Conservation (phyloP, 1,140 invertebrate species). For the Pachypeltis micranthus region DNA sequence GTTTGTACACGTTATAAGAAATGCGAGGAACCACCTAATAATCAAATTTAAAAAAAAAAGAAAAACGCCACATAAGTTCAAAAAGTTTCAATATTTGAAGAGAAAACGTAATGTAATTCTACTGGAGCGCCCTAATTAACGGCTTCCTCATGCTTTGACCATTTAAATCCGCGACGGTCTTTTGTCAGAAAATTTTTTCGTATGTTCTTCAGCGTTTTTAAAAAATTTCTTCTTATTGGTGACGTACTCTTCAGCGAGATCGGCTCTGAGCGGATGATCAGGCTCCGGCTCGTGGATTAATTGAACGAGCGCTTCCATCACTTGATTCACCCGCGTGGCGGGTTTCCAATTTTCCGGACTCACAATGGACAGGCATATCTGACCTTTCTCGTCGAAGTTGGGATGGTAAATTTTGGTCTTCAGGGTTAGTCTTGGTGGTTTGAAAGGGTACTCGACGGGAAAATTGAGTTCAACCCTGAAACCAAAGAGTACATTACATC, state of each 20-base stretch:
- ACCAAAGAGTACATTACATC: too few species aligned
- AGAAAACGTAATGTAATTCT: too few species aligned
- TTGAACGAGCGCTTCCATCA: constrained; percentile 89
- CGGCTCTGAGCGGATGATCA: constrained; percentile 90
- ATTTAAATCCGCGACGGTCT: constrained; percentile 36
- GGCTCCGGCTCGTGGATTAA: constrained; percentile 96
- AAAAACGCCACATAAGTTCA: too few species aligned
- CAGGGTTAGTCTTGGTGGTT: constrained; percentile 96
- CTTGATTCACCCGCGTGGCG: constrained; percentile 97
- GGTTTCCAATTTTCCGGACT: constrained; percentile 99
- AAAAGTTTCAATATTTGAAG: too few species aligned
- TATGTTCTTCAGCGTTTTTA: constrained; percentile 97
- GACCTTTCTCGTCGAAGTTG: constrained; percentile 98
- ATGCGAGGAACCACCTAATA: too few species aligned
- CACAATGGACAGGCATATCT: constrained; percentile 94
- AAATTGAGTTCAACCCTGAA: constrained; percentile 97
- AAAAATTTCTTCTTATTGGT: constrained; percentile 96
- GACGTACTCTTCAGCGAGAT: constrained; percentile 90
- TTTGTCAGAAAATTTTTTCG: constrained; percentile 95
- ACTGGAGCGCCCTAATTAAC: too few species aligned
- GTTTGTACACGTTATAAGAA: too few species aligned
- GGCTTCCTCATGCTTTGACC: too few species aligned
- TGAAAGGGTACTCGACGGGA: constrained; percentile 99
- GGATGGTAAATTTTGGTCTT: constrained; percentile 99
- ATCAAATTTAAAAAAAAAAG: too few species aligned